Base-by-base conservation (phyloP, 2,797 vertebrate species). In the Sciurus vulgaris region DNA sequence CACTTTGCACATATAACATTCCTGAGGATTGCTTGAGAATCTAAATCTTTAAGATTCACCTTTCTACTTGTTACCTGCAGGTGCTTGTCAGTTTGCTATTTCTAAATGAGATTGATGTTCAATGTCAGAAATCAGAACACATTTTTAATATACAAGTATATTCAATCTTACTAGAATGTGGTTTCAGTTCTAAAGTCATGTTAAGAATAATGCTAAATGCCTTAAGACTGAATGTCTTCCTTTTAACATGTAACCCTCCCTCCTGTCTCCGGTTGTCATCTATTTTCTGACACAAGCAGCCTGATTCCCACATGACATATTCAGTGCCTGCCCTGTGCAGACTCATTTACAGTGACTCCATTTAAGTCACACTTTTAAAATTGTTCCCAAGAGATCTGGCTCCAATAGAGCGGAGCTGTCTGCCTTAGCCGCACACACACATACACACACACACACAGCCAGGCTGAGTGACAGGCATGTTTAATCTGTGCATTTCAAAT, bases 291-390 rank as follows among this genome's bases (percentile, higher is more conserved):
- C 91, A 94, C 7, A 47, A 97, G 56, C 73, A 96, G 93, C 89
- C n/a, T 67, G 59, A 86, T 73, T 92, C 63, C 90, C 56, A 89
- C n/a, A 49, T 81, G 44, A 51, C 33, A 61, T 59, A 56, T 74
- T 79, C 47, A 38, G 51, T 97, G 51, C 15, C 63, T 83, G 56
- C 69, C 69, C 74, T 73, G 82, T n/a, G 65, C 4, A 96, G 54
- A 44, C 63, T 96, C 97, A 95, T 93, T 97, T 89, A 93, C 24
- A 86, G 44, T 59, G 54, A 89, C 41, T 95, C 88, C 90, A 83
- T 97, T 97, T 91, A 97, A 97, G 76, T 96, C 95, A 96, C 30
- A 54, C 17, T 95, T 95, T 91, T 91, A 56, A 63, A 95, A 98
- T 97, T 91, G 35, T 93, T 91, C 89, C 30, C 59, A 49, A 82